Base-by-base conservation (phyloP, 1,140 invertebrate genomes). In the Drosophila bifasciata region DNA sequence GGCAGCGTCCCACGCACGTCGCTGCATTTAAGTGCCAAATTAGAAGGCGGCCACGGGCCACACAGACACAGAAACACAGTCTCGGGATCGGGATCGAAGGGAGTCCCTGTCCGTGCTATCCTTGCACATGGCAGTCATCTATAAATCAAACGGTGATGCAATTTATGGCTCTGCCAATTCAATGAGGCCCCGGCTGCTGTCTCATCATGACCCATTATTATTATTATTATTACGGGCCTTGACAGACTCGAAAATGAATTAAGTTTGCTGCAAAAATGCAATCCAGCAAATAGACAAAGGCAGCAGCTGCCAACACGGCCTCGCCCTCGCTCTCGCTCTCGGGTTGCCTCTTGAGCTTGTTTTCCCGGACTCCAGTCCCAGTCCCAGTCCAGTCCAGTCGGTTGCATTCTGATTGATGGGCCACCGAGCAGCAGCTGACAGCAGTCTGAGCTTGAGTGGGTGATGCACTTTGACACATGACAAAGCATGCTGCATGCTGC, bases 1-100 rank as follows among this genome's bases (percentile, higher is more conserved):
- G 15, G 5, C 50, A 43, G 16, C 40, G 69, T 32, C 68, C 81
- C 81, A 86, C 81, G 81, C 81, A 85, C 81, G 81, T 85, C 73
- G 63, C 51, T 85, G 81, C 81, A 86, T 85, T 85, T 85, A 85
- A 85, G 81, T 86, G 81, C 81, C 81, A 86, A 85, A 86, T 85
- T 86, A 86, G 73, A 63, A 69, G 64, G 43, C 48, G 51, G 39
- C 73, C 53, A 36, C 41, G 62, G 62, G 23, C 49, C 64, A 17
- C 44, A n/a, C n/a, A n/a, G n/a, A n/a, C n/a, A n/a, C n/a, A n/a
- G n/a, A n/a, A n/a, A n/a, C n/a, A n/a, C n/a, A n/a, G n/a, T n/a
- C n/a, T n/a, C n/a, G n/a, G 25, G 23, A 15, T 59, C 52, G 23
- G 17, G 2, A n/a, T 16, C 28, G 3, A 5, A 19, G 32, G 36